A percentile compares a stretch with the other conserved stretches of the same genome.
Evolutionary conservation across 2,797 vertebrate species (phyloP).

Genomic region (Phalanger gymnotis): DNA sequence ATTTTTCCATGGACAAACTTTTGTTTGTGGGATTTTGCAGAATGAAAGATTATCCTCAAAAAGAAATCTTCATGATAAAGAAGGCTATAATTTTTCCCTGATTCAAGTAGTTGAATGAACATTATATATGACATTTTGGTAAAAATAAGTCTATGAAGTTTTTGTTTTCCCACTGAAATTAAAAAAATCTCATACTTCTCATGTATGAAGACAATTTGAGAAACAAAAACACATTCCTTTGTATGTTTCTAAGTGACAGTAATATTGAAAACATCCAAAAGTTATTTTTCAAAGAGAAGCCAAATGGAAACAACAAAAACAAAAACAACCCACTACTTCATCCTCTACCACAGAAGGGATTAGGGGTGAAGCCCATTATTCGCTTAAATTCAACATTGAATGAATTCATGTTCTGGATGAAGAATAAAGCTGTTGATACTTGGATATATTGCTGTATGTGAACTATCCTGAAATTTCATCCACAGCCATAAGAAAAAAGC

Average conservation of each 20-base stretch:
- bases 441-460: not conserved
- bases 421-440: not conserved
- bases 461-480: constrained; percentile 29
- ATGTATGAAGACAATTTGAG: too few species aligned
- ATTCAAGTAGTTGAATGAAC: constrained; percentile 63
- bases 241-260: constrained; percentile 41
- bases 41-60: constrained; percentile 69
- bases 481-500: constrained; percentile 6
- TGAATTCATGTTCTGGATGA: constrained; percentile 15
- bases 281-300: constrained; percentile 49
- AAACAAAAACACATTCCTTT: too few species aligned
- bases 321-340: not conserved
- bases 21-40: constrained; percentile 84
- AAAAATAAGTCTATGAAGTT: constrained; percentile 61
- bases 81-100: constrained; percentile 70
- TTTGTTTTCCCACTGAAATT: constrained; percentile 51
- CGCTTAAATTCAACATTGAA: constrained; percentile 2
- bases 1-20: constrained; percentile 85
- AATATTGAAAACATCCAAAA: constrained; percentile 61
- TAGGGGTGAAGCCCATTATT: constrained; percentile 19
- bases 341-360: not conserved
- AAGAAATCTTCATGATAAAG: constrained; percentile 66
- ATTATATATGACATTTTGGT: constrained; percentile 63
- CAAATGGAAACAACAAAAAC: not conserved
- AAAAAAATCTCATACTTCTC: too few species aligned